Conservation (phyloP, 2,113 vertebrate species). For the Pagrus major region DNA sequence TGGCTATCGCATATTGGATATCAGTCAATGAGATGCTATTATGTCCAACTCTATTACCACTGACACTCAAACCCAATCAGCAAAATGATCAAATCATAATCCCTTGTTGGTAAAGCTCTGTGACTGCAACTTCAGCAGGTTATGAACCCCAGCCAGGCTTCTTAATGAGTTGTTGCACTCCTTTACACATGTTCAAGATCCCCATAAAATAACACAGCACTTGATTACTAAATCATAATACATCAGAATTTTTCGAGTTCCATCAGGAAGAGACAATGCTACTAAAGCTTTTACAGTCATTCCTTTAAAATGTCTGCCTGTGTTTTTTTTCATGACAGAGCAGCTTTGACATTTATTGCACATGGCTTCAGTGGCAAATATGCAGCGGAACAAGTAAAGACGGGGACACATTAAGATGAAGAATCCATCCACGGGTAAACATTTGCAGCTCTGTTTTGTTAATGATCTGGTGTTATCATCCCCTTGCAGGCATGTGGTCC, state of each 20-base stretch:
- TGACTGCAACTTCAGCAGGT: slow-evolving; percentile 48
- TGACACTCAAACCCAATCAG: slow-evolving; percentile 61
- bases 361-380: slow-evolving; percentile 26
- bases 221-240: slow-evolving; percentile 12
- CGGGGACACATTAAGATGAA: slow-evolving; percentile 61
- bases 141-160: slow-evolving; percentile 2
- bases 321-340: neutral
- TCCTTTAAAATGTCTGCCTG: neutral
- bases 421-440: slow-evolving; percentile 58
- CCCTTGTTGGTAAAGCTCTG: slow-evolving; percentile 46
- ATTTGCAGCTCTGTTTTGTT: slow-evolving; percentile 64
- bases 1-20: slow-evolving; percentile 51
- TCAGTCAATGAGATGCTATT: slow-evolving; percentile 58
- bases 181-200: neutral
- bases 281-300: neutral
- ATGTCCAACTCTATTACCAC: slow-evolving; percentile 57
- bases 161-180: slow-evolving; percentile 16
- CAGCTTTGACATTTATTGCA: neutral
- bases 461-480: slow-evolving; percentile 76
- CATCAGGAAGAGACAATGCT: neutral
- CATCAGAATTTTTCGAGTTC: slow-evolving; percentile 7
- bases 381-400: slow-evolving; percentile 22
- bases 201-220: neutral
- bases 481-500: slow-evolving; percentile 65
- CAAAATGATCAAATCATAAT: slow-evolving; percentile 55